Percentiles rank a stretch among this genome's conserved stretches.
Conservation (phyloP, 2,797 vertebrate species). For the Euphonia xanthogaster region DNA sequence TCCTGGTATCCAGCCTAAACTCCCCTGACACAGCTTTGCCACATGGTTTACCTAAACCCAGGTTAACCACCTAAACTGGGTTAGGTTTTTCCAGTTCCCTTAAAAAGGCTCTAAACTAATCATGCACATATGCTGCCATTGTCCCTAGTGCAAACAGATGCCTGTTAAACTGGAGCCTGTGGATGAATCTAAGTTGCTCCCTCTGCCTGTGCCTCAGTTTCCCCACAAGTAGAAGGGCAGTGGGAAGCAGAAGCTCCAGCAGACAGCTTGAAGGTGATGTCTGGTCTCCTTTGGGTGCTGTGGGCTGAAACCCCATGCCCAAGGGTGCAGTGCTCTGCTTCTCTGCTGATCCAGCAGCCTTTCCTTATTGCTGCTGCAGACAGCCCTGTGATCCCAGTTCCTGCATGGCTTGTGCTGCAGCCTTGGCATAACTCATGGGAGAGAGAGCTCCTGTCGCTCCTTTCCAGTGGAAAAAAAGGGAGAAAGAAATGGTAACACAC, state of each 20-base stretch:
- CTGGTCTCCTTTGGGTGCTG: background rate
- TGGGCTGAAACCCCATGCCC: background rate
- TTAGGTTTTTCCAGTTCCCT: background rate
- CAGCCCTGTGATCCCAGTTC: background rate
- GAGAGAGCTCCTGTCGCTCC: background rate
- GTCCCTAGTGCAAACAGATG: background rate
- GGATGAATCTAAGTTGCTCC: background rate
- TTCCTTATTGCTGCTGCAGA: background rate
- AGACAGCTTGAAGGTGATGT: background rate
- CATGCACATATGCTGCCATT: fast-evolving
- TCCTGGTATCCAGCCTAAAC: background rate
- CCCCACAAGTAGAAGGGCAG: background rate
- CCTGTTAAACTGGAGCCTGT: background rate
- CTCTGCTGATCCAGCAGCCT: background rate
- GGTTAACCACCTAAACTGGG: background rate
- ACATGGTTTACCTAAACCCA: background rate
- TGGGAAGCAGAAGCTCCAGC: background rate
- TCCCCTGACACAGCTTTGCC: background rate
- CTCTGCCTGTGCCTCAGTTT: background rate
- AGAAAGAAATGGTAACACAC: background rate
- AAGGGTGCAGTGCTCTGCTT: background rate
- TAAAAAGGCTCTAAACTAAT: background rate
- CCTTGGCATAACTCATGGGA: background rate
- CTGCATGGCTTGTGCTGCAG: background rate
- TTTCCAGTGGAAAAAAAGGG: background rate